Evolutionary conservation across 1,140 invertebrate species (phyloP).

Genomic region (Drosophila kanapiae): DNA sequence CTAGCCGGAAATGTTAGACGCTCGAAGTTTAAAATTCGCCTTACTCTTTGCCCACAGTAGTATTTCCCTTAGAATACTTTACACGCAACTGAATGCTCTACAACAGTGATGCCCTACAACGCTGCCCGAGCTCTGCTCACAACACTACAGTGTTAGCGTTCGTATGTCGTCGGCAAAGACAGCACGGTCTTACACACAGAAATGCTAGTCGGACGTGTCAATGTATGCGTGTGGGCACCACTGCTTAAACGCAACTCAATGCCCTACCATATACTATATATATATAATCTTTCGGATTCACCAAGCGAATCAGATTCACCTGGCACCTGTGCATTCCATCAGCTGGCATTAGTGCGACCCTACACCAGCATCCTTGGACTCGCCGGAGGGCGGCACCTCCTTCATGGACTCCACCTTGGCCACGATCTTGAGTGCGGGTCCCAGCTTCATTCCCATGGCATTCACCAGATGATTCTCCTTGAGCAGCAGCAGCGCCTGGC

Average conservation of each 20-base stretch:
- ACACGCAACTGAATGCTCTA: too few species aligned
- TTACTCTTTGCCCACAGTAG: too few species aligned
- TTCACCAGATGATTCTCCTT: constrained; percentile 98
- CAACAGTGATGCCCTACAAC: too few species aligned
- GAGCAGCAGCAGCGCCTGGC: constrained; percentile 96
- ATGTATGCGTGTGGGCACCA: too few species aligned
- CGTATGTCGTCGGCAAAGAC: too few species aligned
- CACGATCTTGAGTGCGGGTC: constrained; percentile 97
- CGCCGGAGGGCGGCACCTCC: constrained; percentile 52
- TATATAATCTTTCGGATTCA: neutral
- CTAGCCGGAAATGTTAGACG: too few species aligned
- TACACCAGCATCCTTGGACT: constrained; percentile 43
- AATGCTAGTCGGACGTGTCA: too few species aligned
- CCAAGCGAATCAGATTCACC: constrained; percentile 18
- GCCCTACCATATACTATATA: neutral
- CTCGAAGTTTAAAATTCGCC: too few species aligned
- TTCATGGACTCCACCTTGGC: constrained; percentile 86
- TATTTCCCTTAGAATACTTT: neutral
- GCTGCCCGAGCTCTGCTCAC: too few species aligned
- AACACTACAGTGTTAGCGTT: too few species aligned
- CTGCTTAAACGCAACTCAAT: too few species aligned
- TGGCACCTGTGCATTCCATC: neutral
- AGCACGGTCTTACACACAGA: too few species aligned
- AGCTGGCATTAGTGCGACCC: constrained; percentile 44
- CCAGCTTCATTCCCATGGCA: constrained; percentile 97